phyloP scores from a whole-genome alignment of 1,140 invertebrate genomes.

The Camponotus pennsylvanicus region DNA sequence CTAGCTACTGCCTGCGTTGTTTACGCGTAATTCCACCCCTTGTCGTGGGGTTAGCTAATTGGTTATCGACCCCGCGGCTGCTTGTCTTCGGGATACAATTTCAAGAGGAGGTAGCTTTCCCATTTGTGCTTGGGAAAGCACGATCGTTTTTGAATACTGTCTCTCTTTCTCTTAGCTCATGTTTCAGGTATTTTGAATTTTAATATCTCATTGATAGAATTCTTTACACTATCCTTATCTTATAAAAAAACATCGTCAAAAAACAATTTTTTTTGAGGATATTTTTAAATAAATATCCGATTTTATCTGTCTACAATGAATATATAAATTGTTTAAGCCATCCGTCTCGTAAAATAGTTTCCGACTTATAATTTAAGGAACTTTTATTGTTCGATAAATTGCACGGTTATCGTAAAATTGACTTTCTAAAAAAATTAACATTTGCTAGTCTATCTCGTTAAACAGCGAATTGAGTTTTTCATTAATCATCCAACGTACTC shows the following conservation, averaged over 20 bases:
- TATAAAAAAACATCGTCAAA: neutral
- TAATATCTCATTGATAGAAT: conserved; percentile 45
- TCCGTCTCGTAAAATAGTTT: neutral
- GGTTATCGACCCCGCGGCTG: conserved; percentile 68
- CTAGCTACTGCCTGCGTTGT: conserved; percentile 67
- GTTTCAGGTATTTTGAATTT: conserved; percentile 48
- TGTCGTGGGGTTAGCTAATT: conserved; percentile 72
- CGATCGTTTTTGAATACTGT: conserved; percentile 26
- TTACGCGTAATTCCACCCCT: conserved; percentile 71
- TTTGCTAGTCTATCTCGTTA: conserved; percentile 61
- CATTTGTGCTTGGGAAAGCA: neutral
- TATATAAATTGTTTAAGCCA: conserved; percentile 2
- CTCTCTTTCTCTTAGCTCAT: neutral
- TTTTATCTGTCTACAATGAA: neutral
- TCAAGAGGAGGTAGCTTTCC: conserved; percentile 34
- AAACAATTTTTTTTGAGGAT: neutral
- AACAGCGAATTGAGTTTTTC: conserved; percentile 65
- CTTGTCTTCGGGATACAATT: conserved; percentile 64
- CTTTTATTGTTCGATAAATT: neutral
- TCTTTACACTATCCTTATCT: neutral
- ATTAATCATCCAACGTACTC: conserved; percentile 38
- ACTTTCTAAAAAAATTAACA: neutral
- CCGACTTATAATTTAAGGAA: neutral
- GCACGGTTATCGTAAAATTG: neutral
- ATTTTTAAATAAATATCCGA: conserved; percentile 3